Base-by-base conservation (phyloP, 2,888 invertebrate genomes). In the Xestia sexstrigata region DNA sequence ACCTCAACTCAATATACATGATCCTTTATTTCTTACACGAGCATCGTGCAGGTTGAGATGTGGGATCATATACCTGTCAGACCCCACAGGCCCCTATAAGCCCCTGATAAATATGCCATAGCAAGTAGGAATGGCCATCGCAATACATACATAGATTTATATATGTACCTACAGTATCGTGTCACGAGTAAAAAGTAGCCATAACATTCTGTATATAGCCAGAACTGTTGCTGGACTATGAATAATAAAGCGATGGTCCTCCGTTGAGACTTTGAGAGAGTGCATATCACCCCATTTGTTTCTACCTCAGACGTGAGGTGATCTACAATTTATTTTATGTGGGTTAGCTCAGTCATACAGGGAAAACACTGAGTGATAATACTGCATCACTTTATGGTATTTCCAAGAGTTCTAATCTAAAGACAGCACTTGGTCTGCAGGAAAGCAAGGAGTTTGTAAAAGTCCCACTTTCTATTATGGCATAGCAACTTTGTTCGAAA, bases 31-130 rank as follows among this genome's bases (percentile, higher is more conserved):
- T 76, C 74, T 67, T 58, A 45, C n/a, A 55, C 62, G 60, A 49
- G 26, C 8, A 58, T 55, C 66, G 55, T 55, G 30, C 47, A 52
- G 68, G 75, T 67, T 79, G 72, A 74, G 23, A 81, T 76, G 62
- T 76, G 68, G 81, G 70, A 71, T 79, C 76, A 74, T 87, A 87
- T 87, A 84, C 79, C 75, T 84, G 81, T 85, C 85, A 83, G 65
- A 82, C 78, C 86, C 60, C 68, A 69, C 66, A 58, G 81, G 78
- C 79, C 68, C 66, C 63, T 76, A 70, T 84, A 88, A 87, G 85
- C 83, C 83, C 74, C 79, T 87, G 86, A 86, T 90, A 87, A 88
- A 88, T 84, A 83, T 84, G 79, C 74, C 77, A 72, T 68, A 76
- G 74, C 35, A 60, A 60, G 76, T 49, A 74, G 74, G 71, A 78